phyloP scores from a whole-genome alignment of 23 tunicate genomes.

The Trididemnum nubilum region DNA sequence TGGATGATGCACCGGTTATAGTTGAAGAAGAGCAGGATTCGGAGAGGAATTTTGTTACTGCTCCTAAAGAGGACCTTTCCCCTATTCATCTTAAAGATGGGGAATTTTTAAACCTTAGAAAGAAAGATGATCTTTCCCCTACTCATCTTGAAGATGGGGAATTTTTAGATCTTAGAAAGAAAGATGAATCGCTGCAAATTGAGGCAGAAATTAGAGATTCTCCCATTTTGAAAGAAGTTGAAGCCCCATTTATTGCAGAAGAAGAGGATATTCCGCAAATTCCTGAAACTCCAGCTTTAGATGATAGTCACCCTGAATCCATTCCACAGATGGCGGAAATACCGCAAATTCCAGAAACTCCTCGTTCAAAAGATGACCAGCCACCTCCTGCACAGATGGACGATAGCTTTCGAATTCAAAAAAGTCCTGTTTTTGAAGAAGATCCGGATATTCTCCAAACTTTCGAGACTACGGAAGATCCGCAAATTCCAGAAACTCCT shows the following conservation, averaged over 20 bases:
- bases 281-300: background rate
- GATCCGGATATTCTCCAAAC: background rate
- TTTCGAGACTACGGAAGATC: background rate
- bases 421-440: background rate
- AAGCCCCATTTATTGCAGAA: background rate
- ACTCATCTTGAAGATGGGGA: constrained; percentile 7
- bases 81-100: background rate
- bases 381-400: background rate
- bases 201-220: background rate
- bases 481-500: background rate
- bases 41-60: no score
- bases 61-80: no score
- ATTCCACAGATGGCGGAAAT: background rate
- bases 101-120: background rate
- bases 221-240: background rate
- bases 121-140: background rate
- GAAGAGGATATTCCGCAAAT: background rate
- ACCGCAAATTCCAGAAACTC: background rate
- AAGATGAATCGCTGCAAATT: background rate
- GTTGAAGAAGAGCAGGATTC: no score
- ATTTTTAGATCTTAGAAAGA: constrained; percentile 8
- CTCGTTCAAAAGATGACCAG: background rate
- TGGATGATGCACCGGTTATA: no score
- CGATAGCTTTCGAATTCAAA: background rate
- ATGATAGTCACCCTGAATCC: background rate